These are phyloP conservation scores for Palythoa grandiflora DNA, from an alignment of 92 coral and sea anemone genomes.

Conservation along the genomic window DNA sequence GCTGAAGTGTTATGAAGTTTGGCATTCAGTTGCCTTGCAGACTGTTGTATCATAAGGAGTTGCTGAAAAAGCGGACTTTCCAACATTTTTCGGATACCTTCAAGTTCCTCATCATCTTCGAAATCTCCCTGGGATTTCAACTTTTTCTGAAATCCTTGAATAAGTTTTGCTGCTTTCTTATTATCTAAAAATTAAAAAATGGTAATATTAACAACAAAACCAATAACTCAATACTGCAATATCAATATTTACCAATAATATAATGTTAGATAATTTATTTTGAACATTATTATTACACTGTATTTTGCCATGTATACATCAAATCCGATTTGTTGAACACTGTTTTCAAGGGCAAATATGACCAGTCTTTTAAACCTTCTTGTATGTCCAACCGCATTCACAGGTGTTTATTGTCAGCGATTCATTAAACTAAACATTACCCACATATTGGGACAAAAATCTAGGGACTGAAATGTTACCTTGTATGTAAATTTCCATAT, in stretches of 20 bases:
- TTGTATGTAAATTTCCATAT: too few species aligned
- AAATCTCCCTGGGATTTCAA: conserved; percentile 85
- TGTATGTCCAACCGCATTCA: too few species aligned
- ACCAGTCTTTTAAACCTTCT: too few species aligned
- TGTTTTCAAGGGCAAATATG: too few species aligned
- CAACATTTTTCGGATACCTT: conserved; percentile 82
- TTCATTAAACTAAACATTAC: too few species aligned
- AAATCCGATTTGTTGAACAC: too few species aligned
- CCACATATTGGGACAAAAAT: too few species aligned
- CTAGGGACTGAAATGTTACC: too few species aligned
- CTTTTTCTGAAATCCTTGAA: conserved; percentile 87
- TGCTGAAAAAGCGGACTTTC: conserved; percentile 94
- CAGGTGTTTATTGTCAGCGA: too few species aligned
- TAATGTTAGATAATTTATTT: not conserved
- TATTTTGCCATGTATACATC: too few species aligned
- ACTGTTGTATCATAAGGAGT: conserved; percentile 88
- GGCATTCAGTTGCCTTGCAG: conserved; percentile 83
- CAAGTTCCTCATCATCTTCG: conserved; percentile 84
- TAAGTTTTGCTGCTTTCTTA: conserved; percentile 82
- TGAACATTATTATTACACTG: too few species aligned
- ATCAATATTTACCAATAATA: not conserved
- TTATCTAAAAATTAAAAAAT: conserved; percentile 68
- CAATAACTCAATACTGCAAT: not conserved
- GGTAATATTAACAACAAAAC: not conserved
- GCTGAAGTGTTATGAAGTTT: conserved; percentile 67